Percentiles rank a stretch among this genome's conserved stretches.
Conservation (phyloP, 2,888 invertebrate species). For the Xestia ashworthii region DNA sequence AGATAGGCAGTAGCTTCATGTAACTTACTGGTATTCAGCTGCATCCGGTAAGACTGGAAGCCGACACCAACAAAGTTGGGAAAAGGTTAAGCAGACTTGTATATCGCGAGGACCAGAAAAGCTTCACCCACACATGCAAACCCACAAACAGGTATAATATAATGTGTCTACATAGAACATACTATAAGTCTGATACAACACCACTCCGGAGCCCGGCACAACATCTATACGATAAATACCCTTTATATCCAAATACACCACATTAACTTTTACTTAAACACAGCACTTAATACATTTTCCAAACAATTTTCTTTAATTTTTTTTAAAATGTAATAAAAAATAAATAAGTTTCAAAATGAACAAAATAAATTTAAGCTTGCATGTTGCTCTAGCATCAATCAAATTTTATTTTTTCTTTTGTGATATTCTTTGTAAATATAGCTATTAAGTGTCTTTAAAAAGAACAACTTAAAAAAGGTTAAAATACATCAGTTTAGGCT, state of each 20-base stretch:
- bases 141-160: slow-evolving; percentile 55
- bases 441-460: background rate
- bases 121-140: slow-evolving; percentile 33
- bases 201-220: slow-evolving; percentile 53
- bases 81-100: background rate
- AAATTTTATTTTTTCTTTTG: background rate
- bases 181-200: slow-evolving; percentile 64
- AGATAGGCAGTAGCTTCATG: too few species aligned
- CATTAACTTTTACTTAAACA: slow-evolving; percentile 56
- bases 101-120: background rate
- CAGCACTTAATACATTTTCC: slow-evolving; percentile 40
- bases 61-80: too few species aligned
- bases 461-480: background rate
- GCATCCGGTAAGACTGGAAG: too few species aligned
- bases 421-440: background rate
- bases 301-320: slow-evolving; percentile 14
- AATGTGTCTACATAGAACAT: slow-evolving; percentile 64
- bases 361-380: background rate
- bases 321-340: background rate
- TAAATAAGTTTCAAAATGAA: background rate
- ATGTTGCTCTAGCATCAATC: slow-evolving; percentile 7
- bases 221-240: slow-evolving; percentile 72
- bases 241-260: slow-evolving; percentile 70
- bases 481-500: background rate
- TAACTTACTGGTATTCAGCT: too few species aligned